Evolutionary conservation across 2,888 invertebrate species (phyloP).

Genomic region (Phragmatobia fuliginosa): DNA sequence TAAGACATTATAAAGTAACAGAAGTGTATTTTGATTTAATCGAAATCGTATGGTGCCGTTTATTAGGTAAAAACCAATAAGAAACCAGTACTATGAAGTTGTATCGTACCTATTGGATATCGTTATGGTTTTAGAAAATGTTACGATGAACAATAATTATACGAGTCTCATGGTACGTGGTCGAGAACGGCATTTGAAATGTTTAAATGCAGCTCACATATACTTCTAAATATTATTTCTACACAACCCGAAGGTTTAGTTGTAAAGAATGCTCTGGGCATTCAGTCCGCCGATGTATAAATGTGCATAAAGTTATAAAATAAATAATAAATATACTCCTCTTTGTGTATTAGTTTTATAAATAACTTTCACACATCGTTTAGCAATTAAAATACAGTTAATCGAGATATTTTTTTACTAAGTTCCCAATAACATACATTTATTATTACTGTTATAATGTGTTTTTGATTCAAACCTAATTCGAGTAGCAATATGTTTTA

Average conservation of each 20-base stretch:
- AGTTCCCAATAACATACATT: background rate
- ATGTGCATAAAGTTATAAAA: too few species aligned
- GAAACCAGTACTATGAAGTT: background rate
- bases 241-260: too few species aligned
- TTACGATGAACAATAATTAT: background rate
- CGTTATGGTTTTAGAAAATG: background rate
- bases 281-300: too few species aligned
- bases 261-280: too few species aligned
- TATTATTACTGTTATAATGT: background rate
- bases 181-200: background rate
- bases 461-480: background rate
- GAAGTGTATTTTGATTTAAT: slow-evolving; percentile 11
- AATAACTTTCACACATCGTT: background rate
- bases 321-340: too few species aligned
- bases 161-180: background rate
- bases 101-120: background rate
- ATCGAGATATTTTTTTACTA: background rate
- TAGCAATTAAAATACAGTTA: background rate
- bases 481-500: background rate
- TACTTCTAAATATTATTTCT: too few species aligned
- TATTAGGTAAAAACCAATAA: background rate
- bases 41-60: background rate
- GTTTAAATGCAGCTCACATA: background rate
- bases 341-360: background rate
- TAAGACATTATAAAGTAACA: slow-evolving; percentile 16